Conservation (phyloP, 2,113 vertebrate genomes). For the Xiphophorus maculatus region DNA sequence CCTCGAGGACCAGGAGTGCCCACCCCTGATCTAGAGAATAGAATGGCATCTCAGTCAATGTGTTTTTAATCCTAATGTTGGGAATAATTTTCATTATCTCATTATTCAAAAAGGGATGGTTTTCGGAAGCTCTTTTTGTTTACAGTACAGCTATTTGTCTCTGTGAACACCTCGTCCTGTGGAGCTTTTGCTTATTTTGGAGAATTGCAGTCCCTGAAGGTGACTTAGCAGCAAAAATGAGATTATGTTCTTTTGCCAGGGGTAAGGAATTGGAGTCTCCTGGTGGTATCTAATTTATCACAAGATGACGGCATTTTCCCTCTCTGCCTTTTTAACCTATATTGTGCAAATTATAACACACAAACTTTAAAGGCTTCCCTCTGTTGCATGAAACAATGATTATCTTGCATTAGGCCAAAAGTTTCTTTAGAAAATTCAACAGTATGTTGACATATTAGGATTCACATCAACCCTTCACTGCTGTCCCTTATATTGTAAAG, state of each 20-base stretch:
- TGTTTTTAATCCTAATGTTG: conserved; percentile 4
- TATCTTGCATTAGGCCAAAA: conserved; percentile 60
- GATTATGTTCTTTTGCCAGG: conserved; percentile 79
- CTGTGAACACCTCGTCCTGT: conserved; percentile 64
- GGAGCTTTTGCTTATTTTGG: conserved; percentile 72
- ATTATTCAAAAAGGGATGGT: conserved; percentile 63
- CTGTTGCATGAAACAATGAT: conserved; percentile 69
- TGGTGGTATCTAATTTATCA: conserved; percentile 79
- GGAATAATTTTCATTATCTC: conserved; percentile 13
- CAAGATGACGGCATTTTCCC: conserved; percentile 65
- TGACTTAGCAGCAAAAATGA: conserved; percentile 81
- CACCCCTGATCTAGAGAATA: conserved; percentile 6
- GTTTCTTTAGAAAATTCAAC: conserved; percentile 51
- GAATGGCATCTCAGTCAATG: conserved; percentile 28
- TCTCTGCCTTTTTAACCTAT: conserved; percentile 47
- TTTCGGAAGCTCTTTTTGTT: conserved; percentile 66
- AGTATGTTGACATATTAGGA: conserved; percentile 38
- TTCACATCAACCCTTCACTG: conserved; percentile 58
- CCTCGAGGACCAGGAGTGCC: no score
- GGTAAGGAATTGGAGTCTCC: conserved; percentile 77
- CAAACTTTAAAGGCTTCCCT: conserved; percentile 71
- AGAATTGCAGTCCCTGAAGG: conserved; percentile 78
- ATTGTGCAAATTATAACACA: conserved; percentile 75
- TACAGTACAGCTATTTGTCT: conserved; percentile 64
- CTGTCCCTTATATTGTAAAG: conserved; percentile 53